These are phyloP conservation scores for Halyomorpha halys DNA, from an alignment of 1,140 invertebrate genomes.

Conservation along the genomic window DNA sequence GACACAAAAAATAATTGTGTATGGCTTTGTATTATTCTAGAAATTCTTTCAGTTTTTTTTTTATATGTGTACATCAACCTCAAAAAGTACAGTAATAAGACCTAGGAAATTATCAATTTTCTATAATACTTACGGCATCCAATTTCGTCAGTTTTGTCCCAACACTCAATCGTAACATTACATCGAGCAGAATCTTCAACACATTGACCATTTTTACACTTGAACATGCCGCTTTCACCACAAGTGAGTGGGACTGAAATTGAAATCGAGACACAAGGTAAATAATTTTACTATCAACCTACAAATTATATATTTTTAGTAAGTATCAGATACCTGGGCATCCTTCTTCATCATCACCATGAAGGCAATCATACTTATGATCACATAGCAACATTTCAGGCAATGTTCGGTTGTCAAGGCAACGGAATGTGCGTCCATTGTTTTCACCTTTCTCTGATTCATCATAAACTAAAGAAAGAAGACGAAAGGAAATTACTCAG, in stretches of 20 bases:
- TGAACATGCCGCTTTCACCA: slow-evolving; percentile 28
- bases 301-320: too few species aligned
- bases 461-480: too few species aligned
- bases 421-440: slow-evolving; percentile 24
- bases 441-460: too few species aligned
- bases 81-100: too few species aligned
- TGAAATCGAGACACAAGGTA: too few species aligned
- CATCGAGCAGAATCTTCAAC: slow-evolving; percentile 34
- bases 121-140: slow-evolving; percentile 36
- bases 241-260: slow-evolving; percentile 12
- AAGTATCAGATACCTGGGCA: slow-evolving; percentile 37
- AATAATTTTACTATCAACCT: too few species aligned
- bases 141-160: slow-evolving; percentile 40
- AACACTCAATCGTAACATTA: slow-evolving; percentile 37
- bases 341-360: slow-evolving; percentile 39
- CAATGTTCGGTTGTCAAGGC: slow-evolving; percentile 37
- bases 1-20: too few species aligned
- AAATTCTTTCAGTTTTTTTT: too few species aligned
- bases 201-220: slow-evolving; percentile 38
- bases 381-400: slow-evolving; percentile 35
- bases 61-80: too few species aligned
- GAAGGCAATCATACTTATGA: slow-evolving; percentile 37
- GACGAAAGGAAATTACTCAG: too few species aligned
- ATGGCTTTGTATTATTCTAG: too few species aligned
- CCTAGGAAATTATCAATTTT: too few species aligned